Conservation (phyloP, 2,888 invertebrate species). For the Melieria picta region DNA sequence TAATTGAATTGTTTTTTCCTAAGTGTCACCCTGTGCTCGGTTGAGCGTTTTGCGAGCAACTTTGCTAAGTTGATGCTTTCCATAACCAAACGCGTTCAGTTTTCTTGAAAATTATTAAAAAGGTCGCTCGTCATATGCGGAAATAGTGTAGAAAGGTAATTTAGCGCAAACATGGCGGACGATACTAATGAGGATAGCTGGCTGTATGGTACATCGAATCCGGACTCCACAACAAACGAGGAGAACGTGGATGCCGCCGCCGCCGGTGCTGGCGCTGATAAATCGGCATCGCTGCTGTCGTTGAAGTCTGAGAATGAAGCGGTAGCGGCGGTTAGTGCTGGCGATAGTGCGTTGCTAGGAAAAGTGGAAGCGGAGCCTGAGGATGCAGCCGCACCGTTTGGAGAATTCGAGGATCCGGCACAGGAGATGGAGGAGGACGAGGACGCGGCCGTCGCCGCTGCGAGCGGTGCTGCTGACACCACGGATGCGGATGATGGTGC, state of each 20-base stretch:
- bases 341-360: slow-evolving; percentile 44
- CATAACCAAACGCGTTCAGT: too few relatives aligned
- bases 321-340: slow-evolving; percentile 45
- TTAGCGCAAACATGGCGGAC: slow-evolving; percentile 60
- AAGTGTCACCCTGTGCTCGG: too few relatives aligned
- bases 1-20: too few relatives aligned
- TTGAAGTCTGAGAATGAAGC: slow-evolving; percentile 46
- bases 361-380: slow-evolving; percentile 43
- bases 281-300: slow-evolving; percentile 31
- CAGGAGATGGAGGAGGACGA: slow-evolving; percentile 64
- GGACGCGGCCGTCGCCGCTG: slow-evolving; percentile 50
- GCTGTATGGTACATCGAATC: slow-evolving; percentile 84
- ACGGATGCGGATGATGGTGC: slow-evolving; percentile 45
- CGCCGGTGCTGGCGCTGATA: slow-evolving; percentile 56
- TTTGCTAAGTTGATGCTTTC: too few relatives aligned
- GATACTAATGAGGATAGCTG: slow-evolving; percentile 84
- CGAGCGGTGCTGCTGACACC: slow-evolving; percentile 49
- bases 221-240: slow-evolving; percentile 64
- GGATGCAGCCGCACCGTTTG: slow-evolving; percentile 47
- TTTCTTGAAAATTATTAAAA: too few relatives aligned
- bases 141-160: not conserved
- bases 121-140: too few relatives aligned
- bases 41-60: too few relatives aligned
- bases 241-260: slow-evolving; percentile 42
- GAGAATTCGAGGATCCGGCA: slow-evolving; percentile 63